Percentiles rank a stretch among this genome's conserved stretches.
Conservation (phyloP, 1,140 invertebrate species). For the Papilio helenus region DNA sequence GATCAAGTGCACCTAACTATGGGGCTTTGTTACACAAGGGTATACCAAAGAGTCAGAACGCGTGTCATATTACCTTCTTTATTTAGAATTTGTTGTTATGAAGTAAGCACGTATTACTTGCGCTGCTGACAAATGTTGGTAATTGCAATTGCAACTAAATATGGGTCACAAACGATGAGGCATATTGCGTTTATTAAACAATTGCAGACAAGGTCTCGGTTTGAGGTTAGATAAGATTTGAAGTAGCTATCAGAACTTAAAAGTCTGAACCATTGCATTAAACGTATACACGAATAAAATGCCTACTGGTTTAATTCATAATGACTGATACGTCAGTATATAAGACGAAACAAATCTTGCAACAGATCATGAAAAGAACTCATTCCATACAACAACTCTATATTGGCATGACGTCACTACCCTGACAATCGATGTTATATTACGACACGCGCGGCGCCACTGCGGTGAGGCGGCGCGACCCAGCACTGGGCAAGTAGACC, state of each 20-base stretch:
- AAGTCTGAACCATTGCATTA: background rate
- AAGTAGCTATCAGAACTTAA: background rate
- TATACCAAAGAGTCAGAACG: background rate
- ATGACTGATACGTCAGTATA: background rate
- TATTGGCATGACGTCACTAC: background rate
- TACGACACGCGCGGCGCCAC: background rate
- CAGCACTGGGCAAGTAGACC: background rate
- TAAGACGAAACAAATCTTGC: background rate
- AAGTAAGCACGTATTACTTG: background rate
- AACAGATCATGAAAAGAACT: background rate
- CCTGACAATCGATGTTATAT: background rate
- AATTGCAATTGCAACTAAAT: background rate
- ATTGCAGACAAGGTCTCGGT: background rate
- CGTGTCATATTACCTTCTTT: background rate
- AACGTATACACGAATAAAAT: background rate
- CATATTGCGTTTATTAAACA: constrained; percentile 14
- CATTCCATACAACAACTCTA: background rate
- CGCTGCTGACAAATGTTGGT: background rate
- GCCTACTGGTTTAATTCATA: background rate
- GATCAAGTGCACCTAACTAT: background rate
- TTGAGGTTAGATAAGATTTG: background rate
- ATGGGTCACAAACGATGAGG: background rate
- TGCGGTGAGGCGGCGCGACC: background rate
- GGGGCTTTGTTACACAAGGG: too few species aligned
- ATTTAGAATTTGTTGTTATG: background rate